phyloP scores from a whole-genome alignment of 2,113 vertebrate genomes.

The Epinephelus cyanopodus region DNA sequence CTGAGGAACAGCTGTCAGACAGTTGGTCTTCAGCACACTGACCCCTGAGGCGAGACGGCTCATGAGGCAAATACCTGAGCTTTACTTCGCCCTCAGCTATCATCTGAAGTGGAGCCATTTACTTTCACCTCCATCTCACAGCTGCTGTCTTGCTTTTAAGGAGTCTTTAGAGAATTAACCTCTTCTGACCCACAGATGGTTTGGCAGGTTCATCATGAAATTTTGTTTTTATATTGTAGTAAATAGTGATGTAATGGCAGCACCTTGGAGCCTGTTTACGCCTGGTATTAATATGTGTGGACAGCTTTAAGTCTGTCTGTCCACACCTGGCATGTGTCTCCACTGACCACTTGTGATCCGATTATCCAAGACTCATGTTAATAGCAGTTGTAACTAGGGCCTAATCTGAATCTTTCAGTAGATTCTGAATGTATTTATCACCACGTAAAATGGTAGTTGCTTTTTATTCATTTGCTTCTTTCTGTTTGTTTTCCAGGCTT shows the following conservation, averaged over 20 bases:
- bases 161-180: background rate
- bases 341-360: too few relatives aligned
- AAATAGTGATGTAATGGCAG: background rate
- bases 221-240: background rate
- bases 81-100: conserved; percentile 9
- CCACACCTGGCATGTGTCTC: too few relatives aligned
- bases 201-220: background rate
- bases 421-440: background rate
- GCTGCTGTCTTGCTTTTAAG: conserved; percentile 42
- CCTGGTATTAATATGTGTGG: too few relatives aligned
- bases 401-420: background rate
- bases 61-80: conserved; percentile 25
- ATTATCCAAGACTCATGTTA: too few relatives aligned
- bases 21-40: conserved; percentile 25
- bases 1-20: conserved; percentile 65
- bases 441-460: background rate
- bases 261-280: background rate
- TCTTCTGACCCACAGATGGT: conserved; percentile 8
- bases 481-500: conserved; percentile 76
- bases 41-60: conserved; percentile 30
- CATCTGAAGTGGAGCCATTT: conserved; percentile 20
- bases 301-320: too few relatives aligned
- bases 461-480: background rate
- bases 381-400: too few relatives aligned
- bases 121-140: conserved; percentile 44